Base-by-base conservation (phyloP, 2,888 invertebrate species). In the Hypolimnas misippus region DNA sequence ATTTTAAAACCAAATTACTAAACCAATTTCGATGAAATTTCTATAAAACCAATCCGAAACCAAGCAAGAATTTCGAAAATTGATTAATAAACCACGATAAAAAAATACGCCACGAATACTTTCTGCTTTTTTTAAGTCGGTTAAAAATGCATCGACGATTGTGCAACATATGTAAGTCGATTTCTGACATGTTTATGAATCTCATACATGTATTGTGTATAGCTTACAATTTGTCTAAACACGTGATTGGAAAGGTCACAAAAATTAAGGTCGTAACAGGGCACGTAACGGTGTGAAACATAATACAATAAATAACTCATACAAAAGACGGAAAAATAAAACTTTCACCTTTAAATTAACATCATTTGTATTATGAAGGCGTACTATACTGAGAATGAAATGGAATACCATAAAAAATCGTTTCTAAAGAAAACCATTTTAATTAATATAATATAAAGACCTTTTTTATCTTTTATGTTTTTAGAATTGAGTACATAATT, bases 231-330 rank as follows among this genome's bases (percentile, higher is more conserved):
- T 14, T 49, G 29, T 29, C 76, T 70, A 79, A 79, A 76, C 46
- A 16, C 44, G 21, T 33, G 29, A 49, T 35, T 74, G 72, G 73
- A 79, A 74, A 81, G 80, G 77, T 81, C 76, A 77, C 68, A 62
- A 65, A 68, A 73, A 79, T 83, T 82, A 82, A 81, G 73, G 81
- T 74, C 70, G 42, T 44, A 57, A 44, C 17, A 54, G 7, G 50
- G 50, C 62, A 60, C 49, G 71, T 74, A 77, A 77, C 74, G 73
- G 75, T 68, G 71, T 65, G 70, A 69, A 70, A 72, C 63, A 68
- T 71, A 75, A 76, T 74, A 76, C 71, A 72, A 74, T 81, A 78
- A 77, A 75, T 82, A 77, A 77, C 68, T 66, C 68, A 66, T 64
- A 74, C 68, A 76, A 79, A 75, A 72, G 72, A 72, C 65, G 66